A percentile compares a stretch with the other conserved stretches of the same genome.
phyloP scores from a whole-genome alignment of 2,113 vertebrate species.

The Cinclus cinclus region DNA sequence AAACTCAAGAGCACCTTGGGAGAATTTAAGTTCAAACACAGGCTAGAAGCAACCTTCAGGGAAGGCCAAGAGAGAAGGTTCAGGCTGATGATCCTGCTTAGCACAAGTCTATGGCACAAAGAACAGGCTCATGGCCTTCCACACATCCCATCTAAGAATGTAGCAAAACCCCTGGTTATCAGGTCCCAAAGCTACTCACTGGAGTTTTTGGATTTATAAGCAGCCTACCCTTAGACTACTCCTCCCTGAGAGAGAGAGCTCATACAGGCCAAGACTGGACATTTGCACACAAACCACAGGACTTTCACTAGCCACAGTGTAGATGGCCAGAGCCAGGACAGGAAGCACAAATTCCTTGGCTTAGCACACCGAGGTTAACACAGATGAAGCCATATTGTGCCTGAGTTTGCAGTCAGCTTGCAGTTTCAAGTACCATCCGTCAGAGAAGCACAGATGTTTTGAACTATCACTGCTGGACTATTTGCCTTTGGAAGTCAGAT shows the following conservation, averaged over 20 bases:
- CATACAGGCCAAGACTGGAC: background rate
- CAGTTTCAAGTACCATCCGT: background rate
- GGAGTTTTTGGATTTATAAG: background rate
- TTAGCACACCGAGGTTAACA: background rate
- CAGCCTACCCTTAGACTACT: background rate
- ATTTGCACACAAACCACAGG: background rate
- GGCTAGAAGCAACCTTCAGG: background rate
- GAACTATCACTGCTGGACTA: background rate
- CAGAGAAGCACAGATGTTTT: background rate
- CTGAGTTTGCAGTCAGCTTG: background rate
- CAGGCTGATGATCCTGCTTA: background rate
- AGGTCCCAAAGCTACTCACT: background rate
- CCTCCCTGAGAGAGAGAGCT: background rate
- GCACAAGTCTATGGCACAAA: background rate
- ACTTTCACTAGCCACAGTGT: background rate
- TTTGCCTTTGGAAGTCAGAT: background rate
- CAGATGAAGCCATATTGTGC: accelerated
- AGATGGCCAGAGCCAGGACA: background rate
- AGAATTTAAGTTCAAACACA: background rate
- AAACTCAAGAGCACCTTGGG: background rate
- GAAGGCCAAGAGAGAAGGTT: background rate
- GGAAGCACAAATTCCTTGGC: background rate
- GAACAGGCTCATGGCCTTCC: background rate
- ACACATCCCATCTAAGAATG: background rate
- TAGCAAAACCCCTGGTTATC: background rate